A percentile compares a stretch with the other conserved stretches of the same genome.
phyloP scores from a whole-genome alignment of 2,797 vertebrate genomes.

The Holocentrus rufus region DNA sequence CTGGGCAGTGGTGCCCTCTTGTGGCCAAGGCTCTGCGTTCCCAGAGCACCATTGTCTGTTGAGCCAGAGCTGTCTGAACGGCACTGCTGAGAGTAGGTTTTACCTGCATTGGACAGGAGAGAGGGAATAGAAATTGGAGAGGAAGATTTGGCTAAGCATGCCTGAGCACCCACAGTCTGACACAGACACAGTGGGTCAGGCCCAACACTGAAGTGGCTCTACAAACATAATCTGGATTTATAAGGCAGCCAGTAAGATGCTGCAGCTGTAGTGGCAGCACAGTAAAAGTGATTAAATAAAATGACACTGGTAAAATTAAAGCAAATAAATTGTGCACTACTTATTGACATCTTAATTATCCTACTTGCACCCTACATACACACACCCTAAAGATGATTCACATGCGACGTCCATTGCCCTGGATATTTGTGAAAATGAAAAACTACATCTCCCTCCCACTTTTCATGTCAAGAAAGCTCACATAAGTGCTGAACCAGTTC shows the following conservation, averaged over 20 bases:
- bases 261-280: neutral
- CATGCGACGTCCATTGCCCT: neutral
- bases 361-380: neutral
- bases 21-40: conserved; percentile 89
- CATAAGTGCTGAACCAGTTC: too few species aligned
- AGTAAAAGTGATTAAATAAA: too few species aligned
- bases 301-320: too few species aligned
- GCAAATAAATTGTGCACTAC: neutral
- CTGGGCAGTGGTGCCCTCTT: conserved; percentile 80
- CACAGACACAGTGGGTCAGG: neutral
- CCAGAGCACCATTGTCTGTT: conserved; percentile 82
- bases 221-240: neutral
- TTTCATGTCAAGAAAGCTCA: too few species aligned
- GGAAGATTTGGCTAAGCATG: neutral
- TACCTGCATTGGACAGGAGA: conserved; percentile 50
- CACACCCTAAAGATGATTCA: conserved; percentile 1
- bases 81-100: conserved; percentile 54
- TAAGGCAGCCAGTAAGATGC: neutral
- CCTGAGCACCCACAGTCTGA: neutral
- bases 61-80: conserved; percentile 71
- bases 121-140: conserved; percentile 9
- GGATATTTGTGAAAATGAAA: neutral
- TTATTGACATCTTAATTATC: neutral
- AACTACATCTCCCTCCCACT: too few species aligned
- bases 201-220: neutral